A percentile compares a stretch with the other conserved stretches of the same genome.
Evolutionary conservation across 2,888 invertebrate species (phyloP).

Genomic region (Saturnia japonica): DNA sequence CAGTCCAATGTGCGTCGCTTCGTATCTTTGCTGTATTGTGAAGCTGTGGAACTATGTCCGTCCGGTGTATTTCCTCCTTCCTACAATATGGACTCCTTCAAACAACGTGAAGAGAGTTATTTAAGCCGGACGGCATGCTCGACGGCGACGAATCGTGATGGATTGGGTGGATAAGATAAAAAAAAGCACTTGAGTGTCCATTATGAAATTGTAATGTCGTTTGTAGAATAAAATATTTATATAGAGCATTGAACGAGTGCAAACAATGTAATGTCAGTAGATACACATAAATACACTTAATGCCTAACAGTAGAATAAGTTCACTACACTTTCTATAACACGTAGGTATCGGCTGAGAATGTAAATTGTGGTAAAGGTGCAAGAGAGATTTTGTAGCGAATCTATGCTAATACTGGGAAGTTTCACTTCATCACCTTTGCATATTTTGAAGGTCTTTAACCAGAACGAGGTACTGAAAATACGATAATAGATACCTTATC

Average conservation of each 20-base stretch:
- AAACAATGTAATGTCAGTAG: conserved; percentile 7
- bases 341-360: conserved; percentile 18
- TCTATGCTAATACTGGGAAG: conserved; percentile 21
- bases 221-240: background rate
- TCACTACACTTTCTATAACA: conserved; percentile 9
- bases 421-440: conserved; percentile 17
- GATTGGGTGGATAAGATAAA: too few relatives aligned
- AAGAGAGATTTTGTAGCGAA: conserved; percentile 23
- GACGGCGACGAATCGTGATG: too few relatives aligned
- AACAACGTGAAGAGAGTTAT: too few relatives aligned
- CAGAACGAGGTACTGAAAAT: conserved; percentile 8
- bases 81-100: too few relatives aligned
- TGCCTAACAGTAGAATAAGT: conserved; percentile 12
- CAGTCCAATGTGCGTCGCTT: too few relatives aligned
- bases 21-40: too few relatives aligned
- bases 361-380: conserved; percentile 21
- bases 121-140: too few relatives aligned
- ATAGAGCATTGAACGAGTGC: conserved; percentile 11
- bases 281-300: conserved; percentile 14
- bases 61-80: too few relatives aligned
- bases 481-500: background rate
- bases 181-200: background rate
- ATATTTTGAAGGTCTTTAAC: conserved; percentile 16
- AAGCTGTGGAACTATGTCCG: too few relatives aligned
- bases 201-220: background rate